phyloP scores from a whole-genome alignment of 2,888 invertebrate species.

The Cantharis flavilabris region DNA sequence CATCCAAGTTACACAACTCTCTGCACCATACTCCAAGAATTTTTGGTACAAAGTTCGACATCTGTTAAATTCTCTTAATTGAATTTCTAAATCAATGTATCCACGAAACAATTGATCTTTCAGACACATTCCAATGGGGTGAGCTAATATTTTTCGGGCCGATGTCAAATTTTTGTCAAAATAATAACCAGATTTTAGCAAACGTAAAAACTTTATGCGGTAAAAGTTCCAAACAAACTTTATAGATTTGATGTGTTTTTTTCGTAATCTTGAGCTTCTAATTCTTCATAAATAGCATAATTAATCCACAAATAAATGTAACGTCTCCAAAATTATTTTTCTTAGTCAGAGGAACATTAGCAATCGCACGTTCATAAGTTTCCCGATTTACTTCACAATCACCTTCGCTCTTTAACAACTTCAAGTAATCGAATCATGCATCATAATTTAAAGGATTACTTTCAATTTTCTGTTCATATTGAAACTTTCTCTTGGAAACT shows the following conservation, averaged over 20 bases:
- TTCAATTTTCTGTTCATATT: conserved; percentile 96
- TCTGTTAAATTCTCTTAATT: conserved; percentile 95
- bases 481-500: conserved; percentile 93
- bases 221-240: conserved; percentile 89
- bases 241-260: conserved; percentile 90
- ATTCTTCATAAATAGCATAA: conserved; percentile 96
- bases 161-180: conserved; percentile 88
- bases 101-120: conserved; percentile 96
- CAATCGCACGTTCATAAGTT: conserved; percentile 96
- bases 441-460: conserved; percentile 97
- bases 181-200: conserved; percentile 97
- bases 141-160: conserved; percentile 92
- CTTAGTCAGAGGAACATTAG: conserved; percentile 94
- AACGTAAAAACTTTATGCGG: conserved; percentile 98
- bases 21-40: conserved; percentile 93
- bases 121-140: conserved; percentile 71
- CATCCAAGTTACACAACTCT: conserved; percentile 99
- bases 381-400: conserved; percentile 86
- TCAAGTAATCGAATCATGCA: conserved; percentile 98
- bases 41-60: conserved; percentile 97
- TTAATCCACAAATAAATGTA: conserved; percentile 99
- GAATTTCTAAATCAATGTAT: conserved; percentile 97
- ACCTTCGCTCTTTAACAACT: conserved; percentile 88
- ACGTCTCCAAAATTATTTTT: conserved; percentile 92
- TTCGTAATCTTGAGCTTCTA: conserved; percentile 86